These are phyloP conservation scores for Bubo scandiacus DNA, from an alignment of 2,113 vertebrate species.

Conservation along the genomic window DNA sequence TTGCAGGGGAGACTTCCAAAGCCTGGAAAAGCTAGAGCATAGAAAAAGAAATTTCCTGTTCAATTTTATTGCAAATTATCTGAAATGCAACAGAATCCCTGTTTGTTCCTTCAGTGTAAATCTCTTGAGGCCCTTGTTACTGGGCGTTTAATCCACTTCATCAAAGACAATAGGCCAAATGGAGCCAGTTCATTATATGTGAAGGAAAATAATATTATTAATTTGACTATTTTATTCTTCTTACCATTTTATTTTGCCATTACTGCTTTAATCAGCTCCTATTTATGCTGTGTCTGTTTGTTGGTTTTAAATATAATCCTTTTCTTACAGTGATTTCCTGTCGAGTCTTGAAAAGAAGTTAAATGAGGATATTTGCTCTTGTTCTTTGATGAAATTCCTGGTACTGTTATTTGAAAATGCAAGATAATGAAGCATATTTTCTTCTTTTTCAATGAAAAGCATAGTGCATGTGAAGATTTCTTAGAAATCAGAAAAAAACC, in stretches of 20 bases:
- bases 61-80: background rate
- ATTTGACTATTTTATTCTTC: background rate
- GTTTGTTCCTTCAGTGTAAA: background rate
- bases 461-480: background rate
- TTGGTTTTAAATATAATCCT: background rate
- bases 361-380: slow-evolving; percentile 1
- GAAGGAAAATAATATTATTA: background rate
- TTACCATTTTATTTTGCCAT: background rate
- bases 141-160: background rate
- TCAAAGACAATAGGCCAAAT: background rate
- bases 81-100: background rate
- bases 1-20: background rate
- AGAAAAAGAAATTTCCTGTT: background rate
- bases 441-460: background rate
- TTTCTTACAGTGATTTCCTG: background rate
- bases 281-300: background rate
- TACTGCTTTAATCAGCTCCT: slow-evolving; percentile 29
- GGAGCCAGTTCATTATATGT: background rate
- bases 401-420: background rate
- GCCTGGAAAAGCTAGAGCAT: background rate
- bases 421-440: background rate
- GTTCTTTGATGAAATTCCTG: background rate
- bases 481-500: background rate
- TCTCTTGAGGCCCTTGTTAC: background rate
- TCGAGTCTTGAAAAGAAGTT: background rate